Percentiles rank a stretch among this genome's conserved stretches.
Evolutionary conservation across 92 coral and sea anemone genomes (phyloP).

Genomic region (Phenganax marumi): DNA sequence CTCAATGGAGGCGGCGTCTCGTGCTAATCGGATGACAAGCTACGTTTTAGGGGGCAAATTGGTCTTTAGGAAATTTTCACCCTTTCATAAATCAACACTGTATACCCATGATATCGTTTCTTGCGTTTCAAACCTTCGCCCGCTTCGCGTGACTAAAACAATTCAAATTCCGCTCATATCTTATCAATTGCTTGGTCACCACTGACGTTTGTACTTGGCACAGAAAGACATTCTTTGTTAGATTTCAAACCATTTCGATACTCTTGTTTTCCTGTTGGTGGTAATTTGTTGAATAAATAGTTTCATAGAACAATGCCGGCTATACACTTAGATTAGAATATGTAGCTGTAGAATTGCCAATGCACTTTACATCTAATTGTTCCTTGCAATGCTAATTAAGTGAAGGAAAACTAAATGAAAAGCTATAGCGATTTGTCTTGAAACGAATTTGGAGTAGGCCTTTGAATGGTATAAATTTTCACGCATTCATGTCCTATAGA

Average conservation of each 20-base stretch:
- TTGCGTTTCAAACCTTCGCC: constrained; percentile 5
- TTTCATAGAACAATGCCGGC: too few species aligned
- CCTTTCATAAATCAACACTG: constrained; percentile 35
- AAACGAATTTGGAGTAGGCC: too few species aligned
- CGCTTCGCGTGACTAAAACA: constrained; percentile 58
- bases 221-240: not conserved
- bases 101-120: constrained; percentile 7
- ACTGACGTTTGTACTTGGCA: not conserved
- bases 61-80: constrained; percentile 24
- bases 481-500: too few species aligned
- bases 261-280: too few species aligned
- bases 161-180: constrained; percentile 56
- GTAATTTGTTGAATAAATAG: too few species aligned
- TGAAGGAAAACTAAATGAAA: too few species aligned
- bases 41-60: constrained; percentile 37
- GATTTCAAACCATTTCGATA: not conserved
- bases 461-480: too few species aligned
- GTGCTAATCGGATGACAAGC: constrained; percentile 40
- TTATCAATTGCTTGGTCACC: not conserved
- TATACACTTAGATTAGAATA: too few species aligned
- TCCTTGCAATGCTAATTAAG: too few species aligned
- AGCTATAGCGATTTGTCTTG: too few species aligned
- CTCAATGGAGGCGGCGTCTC: constrained; percentile 41
- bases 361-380: too few species aligned
- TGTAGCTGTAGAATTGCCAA: too few species aligned